Evolutionary conservation across 2,113 vertebrate genomes (phyloP).

Genomic region (Gambusia affinis): DNA sequence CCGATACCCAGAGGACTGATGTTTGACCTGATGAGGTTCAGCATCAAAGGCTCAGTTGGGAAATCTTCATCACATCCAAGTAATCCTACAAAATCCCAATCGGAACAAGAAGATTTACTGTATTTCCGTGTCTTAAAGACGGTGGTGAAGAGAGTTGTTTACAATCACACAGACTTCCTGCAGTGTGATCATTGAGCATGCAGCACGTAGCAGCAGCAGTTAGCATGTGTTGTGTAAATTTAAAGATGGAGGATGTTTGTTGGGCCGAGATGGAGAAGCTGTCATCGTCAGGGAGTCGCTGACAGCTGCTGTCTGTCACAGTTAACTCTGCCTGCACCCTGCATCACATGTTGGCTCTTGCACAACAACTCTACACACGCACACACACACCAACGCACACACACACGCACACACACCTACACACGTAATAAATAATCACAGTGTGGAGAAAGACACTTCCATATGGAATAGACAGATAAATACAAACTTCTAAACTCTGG

Average conservation of each 20-base stretch:
- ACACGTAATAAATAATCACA: constrained; percentile 9
- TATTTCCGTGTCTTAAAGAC: not conserved
- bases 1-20: too few relatives aligned
- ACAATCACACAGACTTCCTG: not conserved
- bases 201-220: not conserved
- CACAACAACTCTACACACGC: constrained; percentile 5
- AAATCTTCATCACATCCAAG: not conserved
- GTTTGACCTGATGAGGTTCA: not conserved
- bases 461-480: not conserved
- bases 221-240: constrained; percentile 59
- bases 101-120: not conserved
- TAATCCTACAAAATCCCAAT: not conserved
- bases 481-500: constrained; percentile 1
- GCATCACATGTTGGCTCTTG: constrained; percentile 17
- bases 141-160: not conserved
- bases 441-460: not conserved
- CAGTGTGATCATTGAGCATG: not conserved
- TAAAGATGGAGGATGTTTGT: constrained; percentile 88
- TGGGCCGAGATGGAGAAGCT: constrained; percentile 84
- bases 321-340: constrained; percentile 55
- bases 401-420: not conserved
- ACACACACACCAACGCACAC: not conserved
- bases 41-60: not conserved
- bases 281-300: constrained; percentile 86
- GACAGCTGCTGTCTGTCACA: constrained; percentile 89